Conservation (phyloP, 37 sponge, comb jelly and placozoan species). For the Trichoplax adhaerens region DNA sequence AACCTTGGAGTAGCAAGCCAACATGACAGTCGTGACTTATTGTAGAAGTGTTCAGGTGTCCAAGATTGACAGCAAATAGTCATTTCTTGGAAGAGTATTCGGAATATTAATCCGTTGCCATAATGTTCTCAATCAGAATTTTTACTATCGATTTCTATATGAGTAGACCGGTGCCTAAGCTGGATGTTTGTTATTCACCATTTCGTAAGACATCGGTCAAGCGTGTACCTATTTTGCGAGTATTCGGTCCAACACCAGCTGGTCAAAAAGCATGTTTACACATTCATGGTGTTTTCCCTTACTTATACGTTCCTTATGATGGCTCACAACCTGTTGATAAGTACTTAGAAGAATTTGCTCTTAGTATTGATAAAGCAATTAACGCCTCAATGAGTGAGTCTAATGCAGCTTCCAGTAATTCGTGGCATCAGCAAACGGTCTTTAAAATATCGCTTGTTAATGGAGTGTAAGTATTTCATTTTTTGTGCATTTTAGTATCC, state of each 20-base stretch:
- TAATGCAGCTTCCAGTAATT: neutral
- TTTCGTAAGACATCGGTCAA: conserved; percentile 21
- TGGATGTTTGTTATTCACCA: conserved; percentile 49
- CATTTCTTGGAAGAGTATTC: no score
- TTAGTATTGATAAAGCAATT: conserved; percentile 57
- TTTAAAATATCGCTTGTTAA: conserved; percentile 55
- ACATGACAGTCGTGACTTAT: no score
- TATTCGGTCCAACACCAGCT: conserved; percentile 75
- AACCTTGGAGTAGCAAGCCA: no score
- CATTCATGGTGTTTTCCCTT: conserved; percentile 90
- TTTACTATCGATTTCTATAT: conserved; percentile 54
- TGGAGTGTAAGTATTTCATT: conserved; percentile 38
- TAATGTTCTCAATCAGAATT: conserved; percentile 41
- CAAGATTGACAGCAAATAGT: no score
- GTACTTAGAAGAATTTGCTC: conserved; percentile 36
- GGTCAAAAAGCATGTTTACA: conserved; percentile 89
- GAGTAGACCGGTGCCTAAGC: conserved; percentile 22
- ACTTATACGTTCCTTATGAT: conserved; percentile 42
- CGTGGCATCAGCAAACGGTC: conserved; percentile 25
- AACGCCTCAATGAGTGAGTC: conserved; percentile 28
- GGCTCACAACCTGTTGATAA: conserved; percentile 7
- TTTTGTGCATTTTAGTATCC: no score
- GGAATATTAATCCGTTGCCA: no score
- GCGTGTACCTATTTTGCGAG: conserved; percentile 73
- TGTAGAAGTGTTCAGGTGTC: no score